Evolutionary conservation across 2,797 vertebrate species (phyloP).

Genomic region (Lophura swinhoii): DNA sequence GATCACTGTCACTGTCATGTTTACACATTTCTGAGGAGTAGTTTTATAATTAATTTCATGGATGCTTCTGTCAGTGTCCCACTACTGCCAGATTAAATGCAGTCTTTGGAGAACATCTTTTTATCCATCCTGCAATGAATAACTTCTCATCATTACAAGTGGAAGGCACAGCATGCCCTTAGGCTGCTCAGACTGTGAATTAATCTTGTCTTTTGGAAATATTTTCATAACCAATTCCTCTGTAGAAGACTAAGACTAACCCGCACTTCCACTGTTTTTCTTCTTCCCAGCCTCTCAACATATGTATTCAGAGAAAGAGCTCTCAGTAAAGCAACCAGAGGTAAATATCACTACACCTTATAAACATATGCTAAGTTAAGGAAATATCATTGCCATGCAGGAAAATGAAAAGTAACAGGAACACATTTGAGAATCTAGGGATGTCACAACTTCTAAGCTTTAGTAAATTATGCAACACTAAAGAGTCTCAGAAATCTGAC

Average conservation of each 20-base stretch:
- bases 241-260: neutral
- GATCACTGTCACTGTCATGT: constrained; percentile 56
- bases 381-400: neutral
- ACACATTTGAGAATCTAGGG: neutral
- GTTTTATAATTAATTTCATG: constrained; percentile 57
- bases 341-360: neutral
- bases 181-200: constrained; percentile 25
- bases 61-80: neutral
- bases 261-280: neutral
- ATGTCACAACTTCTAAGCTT: neutral
- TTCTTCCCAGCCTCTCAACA: neutral
- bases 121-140: constrained; percentile 10
- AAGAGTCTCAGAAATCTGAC: neutral
- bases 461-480: neutral
- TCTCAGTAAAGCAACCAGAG: neutral
- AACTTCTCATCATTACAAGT: constrained; percentile 14
- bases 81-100: constrained; percentile 27
- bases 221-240: neutral
- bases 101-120: constrained; percentile 48
- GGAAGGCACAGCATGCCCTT: constrained; percentile 5
- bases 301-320: neutral
- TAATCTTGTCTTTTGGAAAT: constrained; percentile 25
- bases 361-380: neutral
- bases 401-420: neutral
- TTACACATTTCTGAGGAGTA: constrained; percentile 54